Conservation (phyloP, 2,888 invertebrate genomes). For the Tinea semifulvella region DNA sequence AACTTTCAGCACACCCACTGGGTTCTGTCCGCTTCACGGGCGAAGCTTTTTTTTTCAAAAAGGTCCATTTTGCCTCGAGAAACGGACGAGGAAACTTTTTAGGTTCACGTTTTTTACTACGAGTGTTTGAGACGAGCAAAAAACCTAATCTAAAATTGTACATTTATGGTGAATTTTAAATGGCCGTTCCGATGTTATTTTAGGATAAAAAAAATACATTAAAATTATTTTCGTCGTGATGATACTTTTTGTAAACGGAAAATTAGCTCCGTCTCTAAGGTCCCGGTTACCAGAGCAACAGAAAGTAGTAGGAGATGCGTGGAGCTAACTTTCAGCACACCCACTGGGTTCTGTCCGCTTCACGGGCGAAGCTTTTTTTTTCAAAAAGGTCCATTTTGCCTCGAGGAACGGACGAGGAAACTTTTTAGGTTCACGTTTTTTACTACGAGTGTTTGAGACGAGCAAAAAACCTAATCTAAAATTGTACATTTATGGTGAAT, state of each 20-base stretch:
- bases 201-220: no score
- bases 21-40: neutral
- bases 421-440: slow-evolving; percentile 1
- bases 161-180: neutral
- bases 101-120: neutral
- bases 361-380: neutral
- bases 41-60: slow-evolving; percentile 7
- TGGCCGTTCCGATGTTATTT: no score
- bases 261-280: no score
- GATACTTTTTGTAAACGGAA: no score
- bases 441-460: neutral
- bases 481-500: slow-evolving; percentile 2
- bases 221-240: no score
- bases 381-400: slow-evolving; percentile 10
- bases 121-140: neutral
- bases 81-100: slow-evolving; percentile 1
- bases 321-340: neutral
- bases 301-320: neutral
- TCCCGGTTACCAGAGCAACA: slow-evolving; percentile 3
- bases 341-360: neutral
- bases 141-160: slow-evolving; percentile 7
- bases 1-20: neutral
- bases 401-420: slow-evolving; percentile 5
- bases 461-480: slow-evolving; percentile 3
- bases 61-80: slow-evolving; percentile 11